Base-by-base conservation (phyloP, 2,113 vertebrate species). In the Elanoides forficatus region DNA sequence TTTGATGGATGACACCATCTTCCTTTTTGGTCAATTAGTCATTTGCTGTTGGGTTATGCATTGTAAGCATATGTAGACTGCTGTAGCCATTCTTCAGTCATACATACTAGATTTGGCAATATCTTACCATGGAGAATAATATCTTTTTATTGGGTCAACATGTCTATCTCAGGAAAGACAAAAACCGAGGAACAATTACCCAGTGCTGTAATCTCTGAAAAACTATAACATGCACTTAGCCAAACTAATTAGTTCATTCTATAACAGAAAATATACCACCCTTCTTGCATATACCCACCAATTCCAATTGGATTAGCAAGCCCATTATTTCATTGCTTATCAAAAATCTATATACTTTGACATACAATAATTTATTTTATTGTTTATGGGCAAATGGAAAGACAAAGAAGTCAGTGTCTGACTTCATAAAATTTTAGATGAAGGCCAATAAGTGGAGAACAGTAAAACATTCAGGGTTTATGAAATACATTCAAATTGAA, bases 351-450 rank as follows among this genome's bases (percentile, higher is more conserved):
- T 63, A 75, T 2, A 25, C 6, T 86, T 58, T 72, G 58, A 63
- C 11, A 42, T 43, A 43, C 13, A 76, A 42, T 60, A 63, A 52
- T 81, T 71, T 79, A 60, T 55, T 85, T 70, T 40, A 26, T 12
- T 59, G 14, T 23, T 80, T 83, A 66, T 43, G 45, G 16, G 29
- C 10, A 95, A 63, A 67, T 55, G 5, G 67, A 89, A 91, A 76
- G 27, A 58, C 14, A 93, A 40, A 29, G 13, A 86, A 95, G 84
- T 92, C 91, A 65, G 38, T 29, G 16, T 22, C 43, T 91, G 82
- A 96, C 80, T 86, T 94, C 55, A 93, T 29, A 63, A 74, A 67
- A 38, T 21, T 94, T 94, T 71, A 91, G 74, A 70, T 86, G 18
- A 63, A 75, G 27, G 8, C 21, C 19, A 90, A 21, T 55, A 86